Evolutionary conservation across 2,113 vertebrate genomes (phyloP).

Genomic region (Sorex araneus): DNA sequence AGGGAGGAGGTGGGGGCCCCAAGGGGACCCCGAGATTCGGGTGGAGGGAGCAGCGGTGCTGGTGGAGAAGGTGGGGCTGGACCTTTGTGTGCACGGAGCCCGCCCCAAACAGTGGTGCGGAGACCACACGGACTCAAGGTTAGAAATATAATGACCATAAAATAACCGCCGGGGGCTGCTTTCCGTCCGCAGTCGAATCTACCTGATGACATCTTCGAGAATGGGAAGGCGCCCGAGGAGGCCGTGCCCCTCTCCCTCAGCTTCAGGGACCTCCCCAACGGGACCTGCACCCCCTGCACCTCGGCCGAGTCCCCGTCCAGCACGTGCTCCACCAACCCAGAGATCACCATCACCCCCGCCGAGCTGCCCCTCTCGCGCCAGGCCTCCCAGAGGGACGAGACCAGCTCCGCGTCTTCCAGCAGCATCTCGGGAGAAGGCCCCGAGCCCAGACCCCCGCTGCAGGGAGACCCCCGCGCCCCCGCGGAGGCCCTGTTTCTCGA

Average conservation of each 20-base stretch:
- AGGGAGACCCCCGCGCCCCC: conserved; percentile 76
- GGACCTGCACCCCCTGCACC: conserved; percentile 83
- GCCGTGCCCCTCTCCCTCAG: conserved; percentile 95
- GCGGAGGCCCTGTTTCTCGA: conserved; percentile 90
- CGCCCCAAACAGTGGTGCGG: too few relatives aligned
- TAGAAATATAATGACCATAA: too few relatives aligned
- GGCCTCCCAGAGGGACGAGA: conserved; percentile 79
- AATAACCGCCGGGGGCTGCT: background rate
- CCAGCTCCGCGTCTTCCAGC: conserved; percentile 74
- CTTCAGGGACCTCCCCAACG: conserved; percentile 92
- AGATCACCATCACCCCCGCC: conserved; percentile 92
- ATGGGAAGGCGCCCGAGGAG: conserved; percentile 89
- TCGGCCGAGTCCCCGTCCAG: conserved; percentile 74
- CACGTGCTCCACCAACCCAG: conserved; percentile 90
- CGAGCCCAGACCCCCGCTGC: background rate
- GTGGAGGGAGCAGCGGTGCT: too few relatives aligned
- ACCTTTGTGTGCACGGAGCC: too few relatives aligned
- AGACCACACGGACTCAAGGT: too few relatives aligned
- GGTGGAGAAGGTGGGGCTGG: too few relatives aligned
- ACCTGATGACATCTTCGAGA: conserved; percentile 95
- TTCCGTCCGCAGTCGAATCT: conserved; percentile 91
- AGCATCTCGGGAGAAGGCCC: conserved; percentile 75
- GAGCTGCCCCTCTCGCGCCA: conserved; percentile 83
- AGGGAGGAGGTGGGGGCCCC: too few relatives aligned
- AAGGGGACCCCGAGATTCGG: too few relatives aligned